Conservation (phyloP, 2,113 vertebrate genomes). For the Dicrurus megarhynchus region DNA sequence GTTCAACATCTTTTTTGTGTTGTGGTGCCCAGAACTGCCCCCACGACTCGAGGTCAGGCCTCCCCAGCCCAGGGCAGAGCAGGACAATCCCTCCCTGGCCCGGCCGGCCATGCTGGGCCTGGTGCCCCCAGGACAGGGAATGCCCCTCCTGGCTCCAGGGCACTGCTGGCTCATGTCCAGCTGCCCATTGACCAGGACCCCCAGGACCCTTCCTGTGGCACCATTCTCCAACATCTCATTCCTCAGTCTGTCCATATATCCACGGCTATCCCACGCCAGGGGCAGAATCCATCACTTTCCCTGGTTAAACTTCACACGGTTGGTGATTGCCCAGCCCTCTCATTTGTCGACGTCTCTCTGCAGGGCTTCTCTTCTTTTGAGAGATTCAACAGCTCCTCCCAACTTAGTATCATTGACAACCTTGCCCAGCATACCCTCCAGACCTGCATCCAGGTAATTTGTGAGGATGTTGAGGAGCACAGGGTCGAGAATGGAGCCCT, state of each 20-base stretch:
- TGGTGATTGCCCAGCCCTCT: neutral
- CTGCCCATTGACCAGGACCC: accelerated
- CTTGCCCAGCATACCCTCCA: neutral
- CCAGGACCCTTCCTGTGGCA: accelerated
- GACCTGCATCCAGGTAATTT: neutral
- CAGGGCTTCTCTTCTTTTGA: neutral
- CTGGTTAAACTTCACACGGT: neutral
- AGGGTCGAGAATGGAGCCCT: neutral
- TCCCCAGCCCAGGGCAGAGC: neutral
- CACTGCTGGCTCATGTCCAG: neutral
- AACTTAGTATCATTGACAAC: neutral
- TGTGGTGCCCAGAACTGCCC: neutral
- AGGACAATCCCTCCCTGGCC: too few relatives aligned
- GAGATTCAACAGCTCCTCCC: neutral
- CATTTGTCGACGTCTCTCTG: neutral
- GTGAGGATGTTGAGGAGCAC: neutral
- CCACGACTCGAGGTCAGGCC: neutral
- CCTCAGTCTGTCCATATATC: neutral
- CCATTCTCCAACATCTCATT: neutral
- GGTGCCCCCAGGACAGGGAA: neutral
- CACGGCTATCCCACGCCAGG: too few relatives aligned
- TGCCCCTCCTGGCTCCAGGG: neutral
- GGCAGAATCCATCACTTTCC: neutral
- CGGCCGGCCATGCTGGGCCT: accelerated
- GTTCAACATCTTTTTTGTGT: accelerated